These are phyloP conservation scores for Amyelois transitella DNA, from an alignment of 1,140 invertebrate species.

Conservation along the genomic window DNA sequence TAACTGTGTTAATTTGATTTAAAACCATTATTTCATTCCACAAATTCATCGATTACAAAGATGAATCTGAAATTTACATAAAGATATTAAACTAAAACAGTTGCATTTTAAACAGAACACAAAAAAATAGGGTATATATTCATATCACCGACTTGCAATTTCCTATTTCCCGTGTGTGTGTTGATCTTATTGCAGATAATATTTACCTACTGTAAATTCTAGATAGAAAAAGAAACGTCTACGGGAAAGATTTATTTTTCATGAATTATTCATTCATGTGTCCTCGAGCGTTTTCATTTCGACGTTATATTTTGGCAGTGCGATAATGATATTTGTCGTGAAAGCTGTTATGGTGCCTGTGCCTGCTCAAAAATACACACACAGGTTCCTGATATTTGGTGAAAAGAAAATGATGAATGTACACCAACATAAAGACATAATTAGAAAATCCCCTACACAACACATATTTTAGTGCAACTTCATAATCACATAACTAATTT, in stretches of 20 bases:
- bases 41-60: conserved; percentile 10
- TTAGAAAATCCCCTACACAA: too few relatives aligned
- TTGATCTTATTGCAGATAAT: conserved; percentile 50
- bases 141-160: background rate
- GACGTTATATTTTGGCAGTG: conserved; percentile 57
- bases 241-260: conserved; percentile 66
- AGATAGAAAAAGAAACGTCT: conserved; percentile 50
- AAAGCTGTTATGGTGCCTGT: conserved; percentile 36
- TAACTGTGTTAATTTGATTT: conserved; percentile 56
- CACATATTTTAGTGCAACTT: too few relatives aligned
- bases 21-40: conserved; percentile 35
- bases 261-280: conserved; percentile 69
- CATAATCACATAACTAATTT: too few relatives aligned
- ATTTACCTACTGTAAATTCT: conserved; percentile 57
- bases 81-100: background rate
- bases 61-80: background rate
- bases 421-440: background rate
- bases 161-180: conserved; percentile 30
- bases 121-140: background rate
- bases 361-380: background rate
- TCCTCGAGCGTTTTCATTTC: conserved; percentile 64
- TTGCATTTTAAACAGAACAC: background rate
- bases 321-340: conserved; percentile 66
- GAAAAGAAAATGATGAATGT: background rate
- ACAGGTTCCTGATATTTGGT: background rate